These are phyloP conservation scores for Drosophila sp. DNA, from an alignment of 1,140 invertebrate species.

Conservation along the genomic window DNA sequence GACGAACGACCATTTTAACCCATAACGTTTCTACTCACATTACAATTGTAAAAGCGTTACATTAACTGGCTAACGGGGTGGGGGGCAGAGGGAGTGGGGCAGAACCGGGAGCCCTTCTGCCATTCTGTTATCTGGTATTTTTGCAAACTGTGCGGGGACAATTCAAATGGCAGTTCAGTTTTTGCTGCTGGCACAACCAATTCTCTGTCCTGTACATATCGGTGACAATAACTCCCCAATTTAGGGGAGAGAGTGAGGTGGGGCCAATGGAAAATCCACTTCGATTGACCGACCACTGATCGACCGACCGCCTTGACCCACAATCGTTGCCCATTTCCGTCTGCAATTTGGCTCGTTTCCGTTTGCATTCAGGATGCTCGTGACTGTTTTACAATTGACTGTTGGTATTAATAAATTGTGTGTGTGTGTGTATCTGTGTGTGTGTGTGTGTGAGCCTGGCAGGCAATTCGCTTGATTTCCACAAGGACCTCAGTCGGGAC, in stretches of 20 bases:
- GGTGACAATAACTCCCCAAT: constrained; percentile 4
- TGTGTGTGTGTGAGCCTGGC: constrained; percentile 22
- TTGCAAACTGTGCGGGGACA: background rate
- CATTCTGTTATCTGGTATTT: constrained; percentile 9
- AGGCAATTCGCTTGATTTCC: constrained; percentile 67
- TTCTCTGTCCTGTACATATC: background rate
- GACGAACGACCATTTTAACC: constrained; percentile 17
- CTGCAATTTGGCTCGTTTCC: constrained; percentile 71
- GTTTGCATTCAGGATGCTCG: constrained; percentile 51
- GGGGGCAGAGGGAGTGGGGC: background rate
- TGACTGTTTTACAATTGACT: constrained; percentile 56
- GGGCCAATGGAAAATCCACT: background rate
- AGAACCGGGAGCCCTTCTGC: background rate
- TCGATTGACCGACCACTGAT: constrained; percentile 26
- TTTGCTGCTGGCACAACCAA: constrained; percentile 7
- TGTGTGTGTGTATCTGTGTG: constrained; percentile 15
- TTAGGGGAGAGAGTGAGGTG: no score
- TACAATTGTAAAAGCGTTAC: constrained; percentile 39
- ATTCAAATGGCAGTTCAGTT: constrained; percentile 11
- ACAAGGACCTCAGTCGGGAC: constrained; percentile 42
- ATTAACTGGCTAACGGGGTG: constrained; percentile 46
- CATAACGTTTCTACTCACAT: constrained; percentile 18
- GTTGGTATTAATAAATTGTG: constrained; percentile 63
- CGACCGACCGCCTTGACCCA: constrained; percentile 19
- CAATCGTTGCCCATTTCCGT: constrained; percentile 35